Conservation (phyloP, 2,888 invertebrate genomes). For the Suillia variegata region DNA sequence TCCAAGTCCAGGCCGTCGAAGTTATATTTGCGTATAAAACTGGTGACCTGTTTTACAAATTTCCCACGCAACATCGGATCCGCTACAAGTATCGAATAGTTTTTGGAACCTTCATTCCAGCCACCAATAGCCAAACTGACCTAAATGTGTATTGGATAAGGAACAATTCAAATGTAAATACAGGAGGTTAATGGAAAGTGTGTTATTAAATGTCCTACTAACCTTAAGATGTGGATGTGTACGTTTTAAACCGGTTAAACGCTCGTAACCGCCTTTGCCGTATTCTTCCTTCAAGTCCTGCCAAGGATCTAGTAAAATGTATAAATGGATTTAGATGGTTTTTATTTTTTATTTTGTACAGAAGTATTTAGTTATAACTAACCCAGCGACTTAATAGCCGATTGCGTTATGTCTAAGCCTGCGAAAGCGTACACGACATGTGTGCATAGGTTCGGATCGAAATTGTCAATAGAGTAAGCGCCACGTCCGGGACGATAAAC, state of each 20-base stretch:
- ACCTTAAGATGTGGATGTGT: conserved; percentile 71
- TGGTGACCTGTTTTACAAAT: conserved; percentile 74
- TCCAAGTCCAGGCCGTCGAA: conserved; percentile 65
- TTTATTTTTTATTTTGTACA: not conserved
- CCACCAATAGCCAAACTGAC: conserved; percentile 84
- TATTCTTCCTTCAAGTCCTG: conserved; percentile 77
- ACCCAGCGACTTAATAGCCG: conserved; percentile 75
- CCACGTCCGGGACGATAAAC: conserved; percentile 73
- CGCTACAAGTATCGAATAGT: conserved; percentile 66
- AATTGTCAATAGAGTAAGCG: conserved; percentile 69
- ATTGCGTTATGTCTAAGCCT: conserved; percentile 71
- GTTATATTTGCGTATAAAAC: conserved; percentile 65
- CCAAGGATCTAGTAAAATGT: conserved; percentile 68
- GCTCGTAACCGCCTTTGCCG: conserved; percentile 74
- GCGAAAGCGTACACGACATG: conserved; percentile 84
- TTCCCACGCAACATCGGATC: conserved; percentile 67
- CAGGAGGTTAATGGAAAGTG: no score
- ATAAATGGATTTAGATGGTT: not conserved
- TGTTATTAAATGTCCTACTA: no score
- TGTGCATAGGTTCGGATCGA: conserved; percentile 78
- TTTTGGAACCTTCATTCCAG: conserved; percentile 85
- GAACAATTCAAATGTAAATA: no score
- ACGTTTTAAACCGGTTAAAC: conserved; percentile 70
- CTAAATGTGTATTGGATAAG: no score
- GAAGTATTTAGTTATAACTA: conserved; percentile 39